Evolutionary conservation across 2,888 invertebrate genomes (phyloP), one percentile per base, ranked within the genome.

Genomic region (Conus canariensis): DNA sequence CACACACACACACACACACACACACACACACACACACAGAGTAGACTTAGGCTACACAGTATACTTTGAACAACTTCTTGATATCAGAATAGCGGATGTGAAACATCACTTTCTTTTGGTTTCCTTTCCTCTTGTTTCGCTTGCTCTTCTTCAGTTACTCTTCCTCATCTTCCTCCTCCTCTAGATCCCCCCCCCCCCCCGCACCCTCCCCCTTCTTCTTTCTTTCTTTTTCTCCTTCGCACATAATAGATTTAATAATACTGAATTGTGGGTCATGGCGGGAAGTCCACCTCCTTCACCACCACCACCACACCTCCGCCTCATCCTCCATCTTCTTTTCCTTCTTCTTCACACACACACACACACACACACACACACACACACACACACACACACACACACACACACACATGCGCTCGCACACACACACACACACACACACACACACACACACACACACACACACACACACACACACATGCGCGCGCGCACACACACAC

Each of bases 321-420:
- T 74, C 74, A 4, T 22, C 25, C 45, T 45, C 10, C 25, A 25
- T n/a, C n/a, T 74, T 74, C 22, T 74, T 10, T 6, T 10, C 74
- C 74, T 74, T 74, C 74, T 74, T 74, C 64, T 10, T 64, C 77
- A 80, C 30, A 80, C 77, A 80, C 30, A 80, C 77, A 80, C 30
- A 80, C 77, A 80, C 22, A 80, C 77, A 80, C 30, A 45, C 77
- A 80, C 30, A 80, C 77, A 80, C 30, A 80, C 77, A 16, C 30
- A 80, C 77, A 80, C 30, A 30, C 30, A 80, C 30, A 80, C 77
- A 80, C 30, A 80, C 77, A 30, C 30, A 45, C 30, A 45, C 77
- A 30, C 30, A 30, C 77, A 80, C 5, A 80, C 77, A 30, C 8
- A 30, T 16, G 30, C 30, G 30, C 9, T 16, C 30, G 25, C 77